Evolutionary conservation across 2,113 vertebrate species (phyloP).

Genomic region (Alectura lathami): DNA sequence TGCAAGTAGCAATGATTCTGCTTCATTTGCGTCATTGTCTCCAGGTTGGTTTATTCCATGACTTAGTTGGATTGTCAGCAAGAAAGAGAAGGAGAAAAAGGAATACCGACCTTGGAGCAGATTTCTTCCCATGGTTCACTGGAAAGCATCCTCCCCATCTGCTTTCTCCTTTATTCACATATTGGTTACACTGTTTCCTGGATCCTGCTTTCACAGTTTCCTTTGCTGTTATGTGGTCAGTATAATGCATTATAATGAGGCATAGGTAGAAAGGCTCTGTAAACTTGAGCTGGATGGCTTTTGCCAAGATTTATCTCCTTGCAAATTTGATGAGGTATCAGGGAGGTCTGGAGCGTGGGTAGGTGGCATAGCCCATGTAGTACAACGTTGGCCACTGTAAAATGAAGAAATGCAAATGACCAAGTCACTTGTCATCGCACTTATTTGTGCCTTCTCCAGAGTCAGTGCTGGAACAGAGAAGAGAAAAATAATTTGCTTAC

Average conservation of each 20-base stretch:
- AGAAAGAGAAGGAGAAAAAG: neutral
- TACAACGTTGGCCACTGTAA: neutral
- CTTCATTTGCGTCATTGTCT: neutral
- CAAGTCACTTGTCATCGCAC: neutral
- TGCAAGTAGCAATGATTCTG: neutral
- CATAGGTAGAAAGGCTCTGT: neutral
- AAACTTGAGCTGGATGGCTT: neutral
- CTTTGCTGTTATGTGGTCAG: constrained; percentile 12
- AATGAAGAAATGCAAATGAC: neutral
- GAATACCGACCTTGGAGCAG: neutral
- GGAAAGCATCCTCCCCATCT: constrained; percentile 57
- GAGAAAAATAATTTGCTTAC: constrained; percentile 3
- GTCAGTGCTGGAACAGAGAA: neutral
- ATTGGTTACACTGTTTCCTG: constrained; percentile 15
- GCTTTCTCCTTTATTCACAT: constrained; percentile 8
- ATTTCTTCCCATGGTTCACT: constrained; percentile 19
- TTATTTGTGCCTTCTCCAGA: neutral
- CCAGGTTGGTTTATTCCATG: neutral
- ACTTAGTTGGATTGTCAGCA: neutral
- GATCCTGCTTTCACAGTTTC: constrained; percentile 48
- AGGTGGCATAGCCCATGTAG: neutral
- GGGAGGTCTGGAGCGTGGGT: neutral
- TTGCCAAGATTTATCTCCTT: constrained; percentile 9
- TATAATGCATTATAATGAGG: constrained; percentile 28
- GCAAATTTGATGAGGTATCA: neutral